Evolutionary conservation across 2,113 vertebrate species (phyloP), one percentile per base, ranked within the genome.

Genomic region (Gobiocypris rarus): DNA sequence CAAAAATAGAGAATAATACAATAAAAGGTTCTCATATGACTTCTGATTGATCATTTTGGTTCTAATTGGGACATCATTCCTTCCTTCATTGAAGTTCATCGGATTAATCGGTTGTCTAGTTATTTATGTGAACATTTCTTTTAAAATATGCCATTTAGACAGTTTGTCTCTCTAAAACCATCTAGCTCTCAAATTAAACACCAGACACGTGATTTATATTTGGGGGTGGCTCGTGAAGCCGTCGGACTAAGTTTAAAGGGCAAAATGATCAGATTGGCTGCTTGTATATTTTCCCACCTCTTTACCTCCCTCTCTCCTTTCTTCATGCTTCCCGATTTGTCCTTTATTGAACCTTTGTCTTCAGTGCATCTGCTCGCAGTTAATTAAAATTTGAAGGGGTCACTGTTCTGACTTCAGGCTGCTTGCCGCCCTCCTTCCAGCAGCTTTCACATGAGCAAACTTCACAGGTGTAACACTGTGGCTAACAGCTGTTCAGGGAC

Each of bases 391-490:
- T 26, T 75, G 76, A 87, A 84, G 63, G 87, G 79, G 86, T 89
- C 90, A 82, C 69, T 83, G 86, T 89, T 83, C 84, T 86, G 87
- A 88, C 89, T 91, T 87, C 86, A 54, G 83, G 83, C 88, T 92
- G 90, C 87, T 87, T 89, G 76, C 81, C 75, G 86, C 76, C 91
- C 91, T 90, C 91, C 89, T 89, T 92, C 87, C 86, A 26, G 90
- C 88, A 91, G 91, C 86, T 92, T 90, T 88, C 89, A 88, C 90
- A 61, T 87, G 89, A 91, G 88, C 85, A 89, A 90, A 91, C 85
- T 84, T 92, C 77, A 50, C 89, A 93, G 90, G 89, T 91, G 92
- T 87, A 91, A 92, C 87, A 89, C 82, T 81, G 86, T 89, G 90
- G 87, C 54, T 74, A 89, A 89, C 89, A 90, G 90, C 88, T 91